Percentiles rank a stretch among this genome's conserved stretches.
Conservation (phyloP, 2,888 invertebrate genomes). For the Coelogynopora nodosa region DNA sequence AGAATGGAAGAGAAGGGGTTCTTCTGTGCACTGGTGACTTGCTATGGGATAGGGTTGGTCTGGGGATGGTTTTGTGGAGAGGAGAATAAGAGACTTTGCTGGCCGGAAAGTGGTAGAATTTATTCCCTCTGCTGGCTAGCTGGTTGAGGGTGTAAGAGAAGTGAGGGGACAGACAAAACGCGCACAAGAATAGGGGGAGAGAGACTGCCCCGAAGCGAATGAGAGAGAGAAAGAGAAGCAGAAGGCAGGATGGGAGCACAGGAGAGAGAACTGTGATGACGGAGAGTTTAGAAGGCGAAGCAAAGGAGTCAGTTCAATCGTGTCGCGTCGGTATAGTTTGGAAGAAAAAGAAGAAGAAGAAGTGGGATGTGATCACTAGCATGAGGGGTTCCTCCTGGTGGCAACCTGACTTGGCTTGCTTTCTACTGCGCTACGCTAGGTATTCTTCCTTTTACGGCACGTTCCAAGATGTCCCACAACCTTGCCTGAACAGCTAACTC, state of each 20-base stretch:
- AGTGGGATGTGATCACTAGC: constrained; percentile 31
- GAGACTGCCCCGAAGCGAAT: constrained; percentile 20
- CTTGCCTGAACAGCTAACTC: not conserved
- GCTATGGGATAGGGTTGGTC: constrained; percentile 17
- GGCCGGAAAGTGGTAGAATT: constrained; percentile 31
- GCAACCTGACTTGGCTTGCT: constrained; percentile 28
- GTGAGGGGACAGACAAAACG: constrained; percentile 20
- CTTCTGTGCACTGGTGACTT: constrained; percentile 14
- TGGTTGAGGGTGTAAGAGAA: not conserved
- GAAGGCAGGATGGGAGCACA: not conserved
- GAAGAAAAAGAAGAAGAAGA: constrained; percentile 21
- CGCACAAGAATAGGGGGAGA: constrained; percentile 12
- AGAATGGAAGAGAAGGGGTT: not conserved
- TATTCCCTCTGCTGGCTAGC: constrained; percentile 25
- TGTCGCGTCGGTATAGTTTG: constrained; percentile 13
- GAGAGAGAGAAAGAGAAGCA: not conserved
- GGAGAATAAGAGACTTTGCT: not conserved
- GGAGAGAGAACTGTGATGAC: constrained; percentile 9
- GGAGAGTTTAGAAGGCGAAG: constrained; percentile 1
- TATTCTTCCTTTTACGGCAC: constrained; percentile 7
- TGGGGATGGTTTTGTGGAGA: not conserved
- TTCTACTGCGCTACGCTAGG: not conserved
- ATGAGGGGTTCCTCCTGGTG: constrained; percentile 15
- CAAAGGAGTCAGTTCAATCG: constrained; percentile 12
- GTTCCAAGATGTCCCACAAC: constrained; percentile 31